Base-by-base conservation (phyloP, 2,888 invertebrate species). In the Troides aeacus region DNA sequence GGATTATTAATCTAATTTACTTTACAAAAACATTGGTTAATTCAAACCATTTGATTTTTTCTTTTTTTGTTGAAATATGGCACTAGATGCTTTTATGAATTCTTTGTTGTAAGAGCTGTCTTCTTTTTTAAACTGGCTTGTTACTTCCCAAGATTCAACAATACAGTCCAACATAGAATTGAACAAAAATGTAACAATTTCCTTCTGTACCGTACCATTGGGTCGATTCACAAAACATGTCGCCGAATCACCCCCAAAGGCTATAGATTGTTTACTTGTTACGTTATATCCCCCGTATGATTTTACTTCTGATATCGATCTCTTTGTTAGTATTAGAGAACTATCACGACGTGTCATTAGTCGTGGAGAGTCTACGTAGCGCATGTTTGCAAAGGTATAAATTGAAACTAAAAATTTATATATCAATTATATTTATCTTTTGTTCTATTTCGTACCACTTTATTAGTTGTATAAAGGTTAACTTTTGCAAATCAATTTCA, bases 261-360 rank as follows among this genome's bases (percentile, higher is more conserved):
- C 46, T 50, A 62, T 7, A n/a, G 61, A 62, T 6, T 62, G 62
- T 58, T 39, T 69, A 30, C 69, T 62, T 18, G 46, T 18, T n/a
- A 53, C 39, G 2, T 36, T 24, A 53, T 62, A 39, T 17, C 46
- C 58, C 12, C 57, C 62, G 39, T 58, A 50, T 24, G 58, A 46
- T 58, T 59, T 68, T n/a, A 42, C 63, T 36, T 74, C 62, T 62
- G 58, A 68, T 3, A 64, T 67, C 66, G 64, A 58, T 66, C 62
- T 76, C 65, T 75, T 81, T 1, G 78, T 63, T 5, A 77, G 60
- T 58, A 88, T 71, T 50, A 90, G 75, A 21, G 90, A 91, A 75
- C 91, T 92, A 15, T 90, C 89, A 36, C 89, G 86, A 2, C 91
- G 85, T 18, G 88, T 89, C 15, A 86, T 60, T 12, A 87, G 89